These are phyloP conservation scores for Sphaerophoria rueppellii DNA, from an alignment of 2,888 invertebrate species.

Conservation along the genomic window DNA sequence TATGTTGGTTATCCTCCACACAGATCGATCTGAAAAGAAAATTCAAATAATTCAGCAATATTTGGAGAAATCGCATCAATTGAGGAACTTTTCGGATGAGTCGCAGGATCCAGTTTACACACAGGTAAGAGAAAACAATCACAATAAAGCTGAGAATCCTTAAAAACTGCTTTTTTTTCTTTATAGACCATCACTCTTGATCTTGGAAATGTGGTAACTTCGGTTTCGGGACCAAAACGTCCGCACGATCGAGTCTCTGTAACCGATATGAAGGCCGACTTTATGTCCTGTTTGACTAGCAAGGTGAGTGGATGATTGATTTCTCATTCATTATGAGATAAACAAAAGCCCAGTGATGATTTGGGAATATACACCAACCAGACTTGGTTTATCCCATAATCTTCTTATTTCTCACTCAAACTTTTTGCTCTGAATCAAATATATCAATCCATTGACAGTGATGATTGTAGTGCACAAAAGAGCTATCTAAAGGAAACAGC, in stretches of 20 bases:
- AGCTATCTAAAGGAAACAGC: slow-evolving; percentile 83
- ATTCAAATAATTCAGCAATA: slow-evolving; percentile 91
- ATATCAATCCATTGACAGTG: slow-evolving; percentile 12
- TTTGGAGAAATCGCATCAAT: slow-evolving; percentile 90
- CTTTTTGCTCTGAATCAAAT: background rate
- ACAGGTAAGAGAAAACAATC: slow-evolving; percentile 80
- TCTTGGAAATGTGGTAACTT: slow-evolving; percentile 93
- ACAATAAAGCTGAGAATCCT: background rate
- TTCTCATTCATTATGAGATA: slow-evolving; percentile 79
- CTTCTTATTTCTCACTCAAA: background rate
- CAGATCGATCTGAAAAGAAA: slow-evolving; percentile 91
- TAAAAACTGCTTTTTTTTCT: background rate
- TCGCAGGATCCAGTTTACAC: slow-evolving; percentile 92
- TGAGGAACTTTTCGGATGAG: slow-evolving; percentile 90
- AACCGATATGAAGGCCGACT: slow-evolving; percentile 94
- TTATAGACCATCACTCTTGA: slow-evolving; percentile 85
- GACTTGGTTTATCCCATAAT: slow-evolving; percentile 82
- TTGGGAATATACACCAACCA: slow-evolving; percentile 77
- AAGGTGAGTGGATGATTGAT: slow-evolving; percentile 87
- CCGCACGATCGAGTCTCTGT: slow-evolving; percentile 98
- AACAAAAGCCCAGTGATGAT: slow-evolving; percentile 83
- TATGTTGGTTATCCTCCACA: background rate
- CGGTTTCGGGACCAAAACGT: slow-evolving; percentile 97
- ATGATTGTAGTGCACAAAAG: slow-evolving; percentile 80
- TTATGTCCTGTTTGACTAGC: slow-evolving; percentile 90